Conservation (phyloP, 2,888 invertebrate species). For the Ceraclea dissimilis region DNA sequence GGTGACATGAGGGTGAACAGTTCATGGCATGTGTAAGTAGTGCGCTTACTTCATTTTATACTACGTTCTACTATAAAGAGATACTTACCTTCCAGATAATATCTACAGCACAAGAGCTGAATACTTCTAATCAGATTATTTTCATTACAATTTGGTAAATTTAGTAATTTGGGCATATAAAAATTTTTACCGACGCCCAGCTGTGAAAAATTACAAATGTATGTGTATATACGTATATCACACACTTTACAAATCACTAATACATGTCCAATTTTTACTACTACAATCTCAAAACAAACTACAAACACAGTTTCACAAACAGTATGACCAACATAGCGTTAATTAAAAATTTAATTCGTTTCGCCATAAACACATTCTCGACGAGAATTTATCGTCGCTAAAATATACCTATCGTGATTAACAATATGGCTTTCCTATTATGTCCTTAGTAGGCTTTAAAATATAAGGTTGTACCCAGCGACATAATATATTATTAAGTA, state of each 20-base stretch:
- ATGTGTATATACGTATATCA: slow-evolving; percentile 11
- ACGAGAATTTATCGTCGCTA: no score
- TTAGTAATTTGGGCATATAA: slow-evolving; percentile 8
- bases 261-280: neutral
- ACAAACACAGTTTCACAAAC: neutral
- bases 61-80: neutral
- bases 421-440: no score
- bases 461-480: no score
- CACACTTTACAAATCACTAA: slow-evolving; percentile 9
- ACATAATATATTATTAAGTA: no score
- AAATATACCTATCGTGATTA: no score
- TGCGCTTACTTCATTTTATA: neutral
- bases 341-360: no score
- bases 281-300: neutral
- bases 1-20: slow-evolving; percentile 17
- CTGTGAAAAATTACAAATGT: slow-evolving; percentile 18
- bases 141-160: slow-evolving; percentile 1
- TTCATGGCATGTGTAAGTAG: neutral
- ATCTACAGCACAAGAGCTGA: neutral
- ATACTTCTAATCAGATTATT: slow-evolving; percentile 4
- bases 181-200: slow-evolving; percentile 23
- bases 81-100: slow-evolving; percentile 9
- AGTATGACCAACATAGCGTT: neutral
- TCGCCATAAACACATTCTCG: no score
- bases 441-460: no score